Evolutionary conservation across 2,888 invertebrate species (phyloP), one percentile per base, ranked within the genome.

Genomic region (Philopedon plagiatum): DNA sequence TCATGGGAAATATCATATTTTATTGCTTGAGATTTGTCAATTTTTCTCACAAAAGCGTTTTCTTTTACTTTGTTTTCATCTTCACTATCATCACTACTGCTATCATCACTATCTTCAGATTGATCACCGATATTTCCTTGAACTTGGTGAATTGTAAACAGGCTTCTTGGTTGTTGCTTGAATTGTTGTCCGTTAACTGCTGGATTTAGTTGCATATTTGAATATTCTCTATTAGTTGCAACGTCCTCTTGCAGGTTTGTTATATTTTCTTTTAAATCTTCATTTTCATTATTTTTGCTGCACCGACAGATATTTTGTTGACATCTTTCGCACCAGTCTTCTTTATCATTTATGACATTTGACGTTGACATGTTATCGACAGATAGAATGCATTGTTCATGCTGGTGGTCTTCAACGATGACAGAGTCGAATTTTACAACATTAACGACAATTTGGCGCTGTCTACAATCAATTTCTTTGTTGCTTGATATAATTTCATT

Each of bases 1-100:
- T 72, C 74, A 2, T 13, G 32, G 15, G 60, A 11, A 18, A 44
- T 62, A 37, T 69, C 41, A 5, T 44, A 62, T 62, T 66, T 61
- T 9, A 72, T 73, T 11, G 63, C 29, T 3, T 77, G 70, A n/a
- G 73, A 67, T 63, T 74, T 74, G 41, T 80, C 80, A 13, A 79
- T 37, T 56, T 72, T 69, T 75, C 74, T 71, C 57, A 80, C 79
- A 65, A 78, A 80, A 9, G 73, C 69, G 5, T 76, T 69, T 21
- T 78, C 73, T 32, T 76, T 69, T 21, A 77, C 73, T 32, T 79
- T 76, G 37, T 57, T 60, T 21, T 71, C 71, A 26, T 63, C 64
- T 1, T 71, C 76, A 13, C 62, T 66, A 13, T 41, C 54, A 37
- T 66, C 57, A 26, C 49, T 71, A 3, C 46, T 56, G 34, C 23